Evolutionary conservation across 2,888 invertebrate species (phyloP).

Genomic region (Phania funesta): DNA sequence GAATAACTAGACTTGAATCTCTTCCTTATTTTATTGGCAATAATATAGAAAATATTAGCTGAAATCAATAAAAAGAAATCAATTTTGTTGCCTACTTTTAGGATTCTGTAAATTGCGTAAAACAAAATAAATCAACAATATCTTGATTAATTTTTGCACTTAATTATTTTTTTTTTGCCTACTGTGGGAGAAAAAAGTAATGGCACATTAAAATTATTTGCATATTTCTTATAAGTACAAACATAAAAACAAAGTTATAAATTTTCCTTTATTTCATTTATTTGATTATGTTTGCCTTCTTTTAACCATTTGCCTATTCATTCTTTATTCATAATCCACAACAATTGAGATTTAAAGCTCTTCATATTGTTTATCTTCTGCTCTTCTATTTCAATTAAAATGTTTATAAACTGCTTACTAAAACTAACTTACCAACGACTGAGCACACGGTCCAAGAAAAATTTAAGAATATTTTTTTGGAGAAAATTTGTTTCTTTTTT

Average conservation of each 20-base stretch:
- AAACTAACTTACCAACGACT: too few relatives aligned
- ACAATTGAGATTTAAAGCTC: background rate
- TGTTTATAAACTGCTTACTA: background rate
- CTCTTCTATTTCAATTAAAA: background rate
- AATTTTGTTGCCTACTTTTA: background rate
- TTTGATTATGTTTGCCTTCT: background rate
- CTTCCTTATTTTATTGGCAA: background rate
- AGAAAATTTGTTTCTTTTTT: conserved; percentile 16
- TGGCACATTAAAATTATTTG: background rate
- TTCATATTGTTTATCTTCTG: background rate
- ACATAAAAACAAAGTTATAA: too few relatives aligned
- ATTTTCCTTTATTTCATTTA: background rate
- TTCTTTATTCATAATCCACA: background rate
- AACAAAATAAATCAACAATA: background rate
- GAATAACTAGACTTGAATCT: background rate
- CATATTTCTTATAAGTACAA: background rate
- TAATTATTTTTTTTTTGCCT: background rate
- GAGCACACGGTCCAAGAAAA: background rate
- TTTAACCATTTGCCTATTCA: too few relatives aligned
- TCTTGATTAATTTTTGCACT: background rate
- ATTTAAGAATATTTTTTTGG: background rate
- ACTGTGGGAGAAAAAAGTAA: background rate
- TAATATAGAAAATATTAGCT: background rate
- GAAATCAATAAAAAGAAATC: background rate
- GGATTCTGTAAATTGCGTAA: background rate